A percentile compares a stretch with the other conserved stretches of the same genome.
Conservation (phyloP, 2,888 invertebrate genomes). For the Lordiphosa andalusiaca region DNA sequence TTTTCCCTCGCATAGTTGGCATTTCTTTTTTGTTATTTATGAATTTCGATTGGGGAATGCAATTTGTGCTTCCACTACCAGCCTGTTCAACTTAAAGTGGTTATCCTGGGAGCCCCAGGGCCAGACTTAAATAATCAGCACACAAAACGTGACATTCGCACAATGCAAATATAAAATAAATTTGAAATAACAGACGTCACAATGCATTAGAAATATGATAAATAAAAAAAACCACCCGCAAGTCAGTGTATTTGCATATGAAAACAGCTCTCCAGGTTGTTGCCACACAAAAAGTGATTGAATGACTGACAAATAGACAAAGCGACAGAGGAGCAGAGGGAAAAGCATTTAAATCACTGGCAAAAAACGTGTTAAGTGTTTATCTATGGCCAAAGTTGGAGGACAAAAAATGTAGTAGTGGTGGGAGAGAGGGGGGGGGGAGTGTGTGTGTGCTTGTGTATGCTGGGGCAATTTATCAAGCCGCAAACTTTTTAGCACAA, state of each 20-base stretch:
- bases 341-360: conserved; percentile 58
- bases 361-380: conserved; percentile 79
- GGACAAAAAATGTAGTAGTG: conserved; percentile 15
- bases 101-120: background rate
- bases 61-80: no score
- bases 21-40: conserved; percentile 4
- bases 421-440: conserved; percentile 8
- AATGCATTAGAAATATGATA: conserved; percentile 40
- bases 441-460: conserved; percentile 26
- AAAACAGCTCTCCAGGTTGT: conserved; percentile 14
- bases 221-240: conserved; percentile 25
- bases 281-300: conserved; percentile 50
- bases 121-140: conserved; percentile 51
- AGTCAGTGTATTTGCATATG: conserved; percentile 44
- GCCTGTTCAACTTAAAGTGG: background rate
- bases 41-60: no score
- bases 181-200: conserved; percentile 42
- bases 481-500: conserved; percentile 71
- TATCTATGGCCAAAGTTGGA: conserved; percentile 73
- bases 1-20: conserved; percentile 23
- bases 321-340: conserved; percentile 1
- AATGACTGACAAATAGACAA: conserved; percentile 57
- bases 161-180: conserved; percentile 63
- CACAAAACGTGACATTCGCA: conserved; percentile 66
- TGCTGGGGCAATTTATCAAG: conserved; percentile 66